These are phyloP conservation scores for Glaucomys volans DNA, from an alignment of 2,113 vertebrate species.

Conservation along the genomic window DNA sequence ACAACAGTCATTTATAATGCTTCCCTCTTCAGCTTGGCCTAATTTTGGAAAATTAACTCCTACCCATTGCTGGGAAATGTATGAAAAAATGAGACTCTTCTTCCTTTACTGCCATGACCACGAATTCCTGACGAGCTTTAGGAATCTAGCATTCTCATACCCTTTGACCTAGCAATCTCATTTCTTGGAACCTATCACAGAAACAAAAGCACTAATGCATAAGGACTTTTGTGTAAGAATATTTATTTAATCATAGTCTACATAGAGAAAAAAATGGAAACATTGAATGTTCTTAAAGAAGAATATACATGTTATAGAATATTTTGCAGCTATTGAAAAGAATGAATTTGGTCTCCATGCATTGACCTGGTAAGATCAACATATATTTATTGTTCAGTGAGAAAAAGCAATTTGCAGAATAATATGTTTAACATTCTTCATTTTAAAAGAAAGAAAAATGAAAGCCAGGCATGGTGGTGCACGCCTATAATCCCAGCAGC, in stretches of 20 bases:
- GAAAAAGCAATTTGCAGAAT: not conserved
- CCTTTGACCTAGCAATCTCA: slow-evolving; percentile 9
- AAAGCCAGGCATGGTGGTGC: too few species aligned
- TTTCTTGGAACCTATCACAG: not conserved
- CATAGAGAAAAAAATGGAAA: not conserved
- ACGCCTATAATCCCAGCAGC: too few species aligned
- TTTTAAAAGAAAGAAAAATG: not conserved
- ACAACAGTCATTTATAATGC: not conserved
- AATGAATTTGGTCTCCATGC: not conserved
- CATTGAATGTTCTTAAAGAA: not conserved
- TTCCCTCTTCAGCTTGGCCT: not conserved
- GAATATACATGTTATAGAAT: not conserved
- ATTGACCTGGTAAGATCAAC: not conserved
- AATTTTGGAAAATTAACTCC: slow-evolving; percentile 25
- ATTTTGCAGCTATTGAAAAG: slow-evolving; percentile 16
- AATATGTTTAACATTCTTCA: not conserved
- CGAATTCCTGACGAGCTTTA: slow-evolving; percentile 40
- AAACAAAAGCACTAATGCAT: not conserved
- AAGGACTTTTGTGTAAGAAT: not conserved
- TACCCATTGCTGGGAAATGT: slow-evolving; percentile 50
- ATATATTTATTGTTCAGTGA: not conserved
- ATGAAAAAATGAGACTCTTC: not conserved
- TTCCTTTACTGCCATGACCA: not conserved
- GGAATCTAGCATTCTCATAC: not conserved
- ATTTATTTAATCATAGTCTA: not conserved